Evolutionary conservation across 2,888 invertebrate species (phyloP).

Genomic region (Miltochrista miniata): DNA sequence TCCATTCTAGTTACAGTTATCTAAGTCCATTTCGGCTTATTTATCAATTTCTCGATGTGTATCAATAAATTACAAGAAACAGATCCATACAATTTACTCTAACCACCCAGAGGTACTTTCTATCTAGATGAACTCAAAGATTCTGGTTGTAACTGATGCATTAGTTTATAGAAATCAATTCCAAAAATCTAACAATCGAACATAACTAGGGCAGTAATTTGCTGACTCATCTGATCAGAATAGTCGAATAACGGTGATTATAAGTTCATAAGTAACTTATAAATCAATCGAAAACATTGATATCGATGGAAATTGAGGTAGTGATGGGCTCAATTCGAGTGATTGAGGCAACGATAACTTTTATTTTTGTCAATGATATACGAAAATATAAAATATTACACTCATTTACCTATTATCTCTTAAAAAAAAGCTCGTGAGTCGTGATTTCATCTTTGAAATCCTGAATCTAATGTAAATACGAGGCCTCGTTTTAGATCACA

Average conservation of each 20-base stretch:
- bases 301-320: constrained; percentile 16
- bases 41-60: constrained; percentile 3
- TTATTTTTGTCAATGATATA: too few species aligned
- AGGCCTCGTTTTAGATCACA: too few species aligned
- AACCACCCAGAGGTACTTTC: constrained; percentile 14
- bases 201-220: constrained; percentile 64
- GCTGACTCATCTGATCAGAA: constrained; percentile 61
- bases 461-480: too few species aligned
- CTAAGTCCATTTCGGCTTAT: not conserved
- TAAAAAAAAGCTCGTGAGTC: too few species aligned
- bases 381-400: too few species aligned
- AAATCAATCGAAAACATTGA: constrained; percentile 60
- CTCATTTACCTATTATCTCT: too few species aligned
- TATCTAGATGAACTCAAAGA: constrained; percentile 20
- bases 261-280: constrained; percentile 31
- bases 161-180: constrained; percentile 50
- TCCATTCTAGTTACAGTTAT: too few species aligned
- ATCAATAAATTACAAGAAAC: constrained; percentile 10
- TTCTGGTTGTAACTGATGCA: constrained; percentile 23
- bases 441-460: too few species aligned
- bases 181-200: constrained; percentile 58
- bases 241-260: constrained; percentile 51
- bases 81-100: constrained; percentile 14
- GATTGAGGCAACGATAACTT: not conserved
- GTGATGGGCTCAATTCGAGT: constrained; percentile 18